Conservation (phyloP, 2,888 invertebrate species). For the Orgyia antiqua region DNA sequence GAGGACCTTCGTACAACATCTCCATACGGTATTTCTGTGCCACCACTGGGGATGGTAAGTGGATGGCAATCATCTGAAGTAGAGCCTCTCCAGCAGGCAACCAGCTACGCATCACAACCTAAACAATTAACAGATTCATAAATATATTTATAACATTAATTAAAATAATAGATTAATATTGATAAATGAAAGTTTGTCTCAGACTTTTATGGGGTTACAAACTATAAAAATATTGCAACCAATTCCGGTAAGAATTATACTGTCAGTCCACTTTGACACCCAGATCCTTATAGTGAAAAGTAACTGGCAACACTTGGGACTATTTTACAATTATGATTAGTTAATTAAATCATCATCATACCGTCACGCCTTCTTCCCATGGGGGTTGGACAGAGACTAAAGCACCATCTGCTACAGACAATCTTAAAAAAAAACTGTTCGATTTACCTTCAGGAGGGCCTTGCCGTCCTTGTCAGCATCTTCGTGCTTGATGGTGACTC, state of each 20-base stretch:
- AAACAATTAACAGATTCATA: no score
- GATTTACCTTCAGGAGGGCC: slow-evolving; percentile 90
- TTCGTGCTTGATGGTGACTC: slow-evolving; percentile 94
- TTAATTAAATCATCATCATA: no score
- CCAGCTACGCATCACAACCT: slow-evolving; percentile 99
- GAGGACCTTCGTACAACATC: slow-evolving; percentile 99
- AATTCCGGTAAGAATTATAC: slow-evolving; percentile 62
- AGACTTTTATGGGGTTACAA: slow-evolving; percentile 59
- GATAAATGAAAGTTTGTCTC: no score
- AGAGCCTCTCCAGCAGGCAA: slow-evolving; percentile 99
- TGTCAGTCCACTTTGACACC: slow-evolving; percentile 75
- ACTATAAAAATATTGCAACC: slow-evolving; percentile 41
- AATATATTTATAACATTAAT: no score
- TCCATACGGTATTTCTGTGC: slow-evolving; percentile 99
- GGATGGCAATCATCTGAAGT: slow-evolving; percentile 99
- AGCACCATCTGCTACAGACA: no score
- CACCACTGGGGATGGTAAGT: slow-evolving; percentile 98
- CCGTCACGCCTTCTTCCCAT: no score
- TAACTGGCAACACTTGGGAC: slow-evolving; percentile 71
- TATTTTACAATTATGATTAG: slow-evolving; percentile 13
- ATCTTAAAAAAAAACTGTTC: no score
- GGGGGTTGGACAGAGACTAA: no score
- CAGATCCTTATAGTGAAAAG: slow-evolving; percentile 51
- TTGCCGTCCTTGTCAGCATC: slow-evolving; percentile 98
- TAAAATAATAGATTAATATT: no score